phyloP scores from a whole-genome alignment of 2,888 invertebrate species.

The Falcaria lacertinaria region DNA sequence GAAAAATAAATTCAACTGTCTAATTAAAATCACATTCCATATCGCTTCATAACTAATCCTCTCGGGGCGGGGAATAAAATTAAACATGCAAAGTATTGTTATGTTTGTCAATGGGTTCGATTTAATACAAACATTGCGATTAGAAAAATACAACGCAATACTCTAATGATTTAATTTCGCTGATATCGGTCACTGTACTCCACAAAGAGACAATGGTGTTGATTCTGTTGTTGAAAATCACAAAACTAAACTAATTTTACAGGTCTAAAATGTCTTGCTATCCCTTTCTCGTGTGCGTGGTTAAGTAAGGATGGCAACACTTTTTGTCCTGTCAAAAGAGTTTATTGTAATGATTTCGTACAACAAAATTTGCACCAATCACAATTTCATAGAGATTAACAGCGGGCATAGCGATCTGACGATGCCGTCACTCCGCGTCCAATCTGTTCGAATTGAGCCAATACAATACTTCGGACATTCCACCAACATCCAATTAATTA shows the following conservation, averaged over 20 bases:
- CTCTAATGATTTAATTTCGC: conserved; percentile 18
- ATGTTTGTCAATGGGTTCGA: background rate
- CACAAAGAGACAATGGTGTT: conserved; percentile 47
- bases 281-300: too few relatives aligned
- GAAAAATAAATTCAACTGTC: too few relatives aligned
- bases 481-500: conserved; percentile 9
- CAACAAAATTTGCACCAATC: too few relatives aligned
- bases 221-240: too few relatives aligned
- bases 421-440: conserved; percentile 41
- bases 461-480: conserved; percentile 30
- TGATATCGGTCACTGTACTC: conserved; percentile 28
- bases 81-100: background rate
- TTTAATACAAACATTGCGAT: background rate
- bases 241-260: too few relatives aligned
- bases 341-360: too few relatives aligned
- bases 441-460: conserved; percentile 48
- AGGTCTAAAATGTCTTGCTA: too few relatives aligned
- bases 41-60: background rate
- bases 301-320: too few relatives aligned
- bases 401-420: conserved; percentile 37
- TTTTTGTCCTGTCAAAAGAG: too few relatives aligned
- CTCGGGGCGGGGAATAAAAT: background rate
- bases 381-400: conserved; percentile 49
- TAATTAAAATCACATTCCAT: background rate
- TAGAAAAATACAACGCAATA: background rate